These are phyloP conservation scores for Tetraodon nigroviridis DNA, from an alignment of 2,113 vertebrate species.

Conservation along the genomic window DNA sequence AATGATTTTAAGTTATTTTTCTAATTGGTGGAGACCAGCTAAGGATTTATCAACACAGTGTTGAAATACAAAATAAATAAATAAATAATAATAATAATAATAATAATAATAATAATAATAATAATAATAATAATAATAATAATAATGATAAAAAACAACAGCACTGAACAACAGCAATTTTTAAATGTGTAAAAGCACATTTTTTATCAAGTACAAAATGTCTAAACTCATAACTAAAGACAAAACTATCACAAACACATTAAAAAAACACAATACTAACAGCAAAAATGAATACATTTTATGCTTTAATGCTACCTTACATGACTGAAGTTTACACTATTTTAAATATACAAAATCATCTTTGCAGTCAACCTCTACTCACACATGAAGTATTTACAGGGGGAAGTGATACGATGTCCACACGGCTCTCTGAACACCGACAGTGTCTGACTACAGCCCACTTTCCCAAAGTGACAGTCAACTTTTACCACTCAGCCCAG, in stretches of 20 bases:
- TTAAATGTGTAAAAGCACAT: neutral
- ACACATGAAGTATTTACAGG: slow-evolving; percentile 21
- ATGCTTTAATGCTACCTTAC: neutral
- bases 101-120: no score
- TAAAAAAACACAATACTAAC: neutral
- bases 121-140: no score
- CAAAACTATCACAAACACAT: neutral
- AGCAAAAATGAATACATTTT: neutral
- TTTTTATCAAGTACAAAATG: neutral
- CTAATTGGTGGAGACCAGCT: no score
- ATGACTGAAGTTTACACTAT: neutral
- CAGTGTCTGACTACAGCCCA: slow-evolving; percentile 42
- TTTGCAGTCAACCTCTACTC: neutral
- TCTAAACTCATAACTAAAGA: neutral
- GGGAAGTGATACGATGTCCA: slow-evolving; percentile 52
- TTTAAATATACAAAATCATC: slow-evolving; percentile 3
- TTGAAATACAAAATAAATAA: neutral
- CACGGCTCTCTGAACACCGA: slow-evolving; percentile 48
- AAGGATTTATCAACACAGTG: neutral
- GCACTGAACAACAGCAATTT: neutral
- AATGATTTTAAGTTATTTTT: neutral
- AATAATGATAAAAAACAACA: neutral
- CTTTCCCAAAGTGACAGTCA: slow-evolving; percentile 37
- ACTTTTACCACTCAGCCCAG: slow-evolving; percentile 46
- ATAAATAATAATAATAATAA: no score